Evolutionary conservation across 2,888 invertebrate species (phyloP).

Genomic region (Mesorhabditis belari): DNA sequence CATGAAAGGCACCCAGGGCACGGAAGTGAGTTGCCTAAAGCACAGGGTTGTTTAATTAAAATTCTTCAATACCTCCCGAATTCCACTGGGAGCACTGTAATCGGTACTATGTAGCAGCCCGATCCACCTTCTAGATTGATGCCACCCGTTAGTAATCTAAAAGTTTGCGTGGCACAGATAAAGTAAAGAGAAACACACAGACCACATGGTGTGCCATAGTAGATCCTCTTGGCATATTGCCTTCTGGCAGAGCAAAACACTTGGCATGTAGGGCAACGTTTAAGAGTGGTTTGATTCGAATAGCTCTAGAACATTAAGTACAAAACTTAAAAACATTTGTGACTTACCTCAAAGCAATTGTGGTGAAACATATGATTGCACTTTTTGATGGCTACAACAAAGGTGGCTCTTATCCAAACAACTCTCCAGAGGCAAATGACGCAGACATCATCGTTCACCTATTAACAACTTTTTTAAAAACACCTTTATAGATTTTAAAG

Average conservation of each 20-base stretch:
- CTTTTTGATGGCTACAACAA: not conserved
- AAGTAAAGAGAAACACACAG: not conserved
- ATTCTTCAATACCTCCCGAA: constrained; percentile 3
- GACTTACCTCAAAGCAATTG: not conserved
- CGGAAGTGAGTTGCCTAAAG: constrained; percentile 8
- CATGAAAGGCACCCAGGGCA: constrained; percentile 11
- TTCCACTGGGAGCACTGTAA: constrained; percentile 4
- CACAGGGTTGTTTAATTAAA: not conserved
- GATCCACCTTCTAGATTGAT: not conserved
- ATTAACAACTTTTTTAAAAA: too few species aligned
- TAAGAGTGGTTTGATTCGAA: not conserved
- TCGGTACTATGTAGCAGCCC: not conserved
- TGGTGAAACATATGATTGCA: not conserved
- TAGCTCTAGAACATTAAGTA: not conserved
- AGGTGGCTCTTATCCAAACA: not conserved
- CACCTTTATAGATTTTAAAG: too few species aligned
- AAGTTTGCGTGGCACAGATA: not conserved
- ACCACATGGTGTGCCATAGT: not conserved
- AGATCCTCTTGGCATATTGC: not conserved
- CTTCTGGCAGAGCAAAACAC: not conserved
- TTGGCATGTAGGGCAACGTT: not conserved
- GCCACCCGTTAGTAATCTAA: not conserved
- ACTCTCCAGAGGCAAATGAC: not conserved
- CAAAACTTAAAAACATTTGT: not conserved
- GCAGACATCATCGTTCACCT: not conserved